These are phyloP conservation scores for Eurosta solidaginis DNA, from an alignment of 1,140 invertebrate genomes.

Conservation along the genomic window DNA sequence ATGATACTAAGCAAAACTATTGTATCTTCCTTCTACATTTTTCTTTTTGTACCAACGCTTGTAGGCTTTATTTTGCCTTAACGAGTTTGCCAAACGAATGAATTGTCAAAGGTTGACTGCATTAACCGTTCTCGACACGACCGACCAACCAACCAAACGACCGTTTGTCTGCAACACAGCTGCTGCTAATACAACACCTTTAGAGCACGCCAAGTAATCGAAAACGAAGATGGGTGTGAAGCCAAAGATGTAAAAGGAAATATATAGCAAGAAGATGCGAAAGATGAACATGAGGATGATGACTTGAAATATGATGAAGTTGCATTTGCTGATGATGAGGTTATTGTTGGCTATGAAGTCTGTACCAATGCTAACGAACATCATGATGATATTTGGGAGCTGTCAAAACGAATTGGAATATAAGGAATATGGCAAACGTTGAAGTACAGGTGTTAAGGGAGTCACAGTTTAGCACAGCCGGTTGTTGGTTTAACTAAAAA, in stretches of 20 bases:
- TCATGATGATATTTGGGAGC: neutral
- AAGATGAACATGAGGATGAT: neutral
- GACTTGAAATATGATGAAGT: too few relatives aligned
- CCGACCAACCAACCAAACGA: neutral
- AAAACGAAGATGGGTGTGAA: neutral
- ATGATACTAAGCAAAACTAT: neutral
- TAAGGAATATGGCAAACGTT: neutral
- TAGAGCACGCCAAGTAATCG: neutral
- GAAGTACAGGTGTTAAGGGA: slow-evolving; percentile 8
- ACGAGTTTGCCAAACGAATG: neutral
- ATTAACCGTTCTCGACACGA: slow-evolving; percentile 12
- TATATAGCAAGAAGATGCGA: neutral
- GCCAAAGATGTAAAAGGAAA: neutral
- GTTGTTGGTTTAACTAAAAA: neutral
- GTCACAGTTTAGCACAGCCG: neutral
- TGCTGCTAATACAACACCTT: slow-evolving; percentile 19
- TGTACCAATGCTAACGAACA: too few relatives aligned
- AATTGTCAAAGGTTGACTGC: slow-evolving; percentile 25
- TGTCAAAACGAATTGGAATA: neutral
- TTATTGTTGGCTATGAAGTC: neutral
- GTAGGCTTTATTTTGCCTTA: neutral
- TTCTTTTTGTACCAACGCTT: neutral
- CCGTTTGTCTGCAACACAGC: slow-evolving; percentile 12
- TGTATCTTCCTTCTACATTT: neutral
- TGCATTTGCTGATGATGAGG: neutral